A percentile compares a stretch with the other conserved stretches of the same genome.
Conservation (phyloP, 2,888 invertebrate species). For the Megamerina dolium region DNA sequence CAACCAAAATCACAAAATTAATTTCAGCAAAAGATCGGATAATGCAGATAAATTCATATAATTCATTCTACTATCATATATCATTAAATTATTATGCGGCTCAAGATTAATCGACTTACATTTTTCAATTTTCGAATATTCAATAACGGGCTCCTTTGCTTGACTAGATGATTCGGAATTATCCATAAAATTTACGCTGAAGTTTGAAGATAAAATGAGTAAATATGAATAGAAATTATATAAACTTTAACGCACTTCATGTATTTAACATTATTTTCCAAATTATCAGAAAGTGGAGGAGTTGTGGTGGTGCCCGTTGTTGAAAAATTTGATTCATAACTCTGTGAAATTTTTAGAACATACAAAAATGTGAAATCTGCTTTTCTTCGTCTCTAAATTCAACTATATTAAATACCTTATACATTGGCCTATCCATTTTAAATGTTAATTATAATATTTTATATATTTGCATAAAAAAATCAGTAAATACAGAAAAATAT, state of each 20-base stretch:
- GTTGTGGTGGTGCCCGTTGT: slow-evolving; percentile 22
- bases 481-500: slow-evolving; percentile 11
- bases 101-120: slow-evolving; percentile 18
- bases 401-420: slow-evolving; percentile 8
- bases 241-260: slow-evolving; percentile 19
- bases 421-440: slow-evolving; percentile 16
- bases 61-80: too few relatives aligned
- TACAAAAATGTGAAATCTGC: too few relatives aligned
- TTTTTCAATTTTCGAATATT: slow-evolving; percentile 15
- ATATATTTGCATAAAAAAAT: slow-evolving; percentile 9
- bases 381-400: not conserved
- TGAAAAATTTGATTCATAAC: slow-evolving; percentile 20
- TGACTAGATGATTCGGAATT: slow-evolving; percentile 24
- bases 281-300: slow-evolving; percentile 15
- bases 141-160: slow-evolving; percentile 15
- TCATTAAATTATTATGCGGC: too few relatives aligned
- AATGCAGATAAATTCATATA: too few relatives aligned
- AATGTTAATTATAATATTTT: slow-evolving; percentile 6
- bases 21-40: too few relatives aligned
- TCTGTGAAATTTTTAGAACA: slow-evolving; percentile 10
- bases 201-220: slow-evolving; percentile 2
- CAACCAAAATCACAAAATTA: too few relatives aligned
- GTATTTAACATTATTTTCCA: slow-evolving; percentile 22
- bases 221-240: not conserved
- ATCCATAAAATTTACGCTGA: slow-evolving; percentile 22